Evolutionary conservation across 1,140 invertebrate genomes (phyloP), one percentile per base, ranked within the genome.

Genomic region (Cherax quadricarinatus): DNA sequence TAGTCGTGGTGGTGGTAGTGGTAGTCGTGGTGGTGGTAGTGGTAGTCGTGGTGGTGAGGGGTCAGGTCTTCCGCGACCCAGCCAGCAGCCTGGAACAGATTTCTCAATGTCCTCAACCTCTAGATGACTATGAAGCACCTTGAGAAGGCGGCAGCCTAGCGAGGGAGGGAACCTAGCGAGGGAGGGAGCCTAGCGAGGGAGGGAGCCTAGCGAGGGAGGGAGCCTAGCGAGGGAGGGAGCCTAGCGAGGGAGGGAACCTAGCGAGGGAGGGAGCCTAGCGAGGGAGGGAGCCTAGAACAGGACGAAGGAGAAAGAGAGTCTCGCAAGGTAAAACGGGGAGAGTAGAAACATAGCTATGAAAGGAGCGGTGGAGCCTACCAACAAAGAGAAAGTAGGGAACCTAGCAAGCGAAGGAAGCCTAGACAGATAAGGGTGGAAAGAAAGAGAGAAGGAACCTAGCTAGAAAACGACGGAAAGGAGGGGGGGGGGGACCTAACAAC

Each of bases 1-100:
- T 41, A 30, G 49, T 49, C 49, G 60, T 41, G 51, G 62, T 24
- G 41, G 62, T n/a, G 70, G 85, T 49, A 18, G 24, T 49, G n/a
- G 41, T 4, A 41, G 24, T 9, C 0, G 70, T 18, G n/a, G 51
- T 57, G 18, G 82, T 49, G 57, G 75, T 49, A 78, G 70, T 16
- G 86, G 75, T 60, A 75, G 86, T 41, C 81, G 88, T 84, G 78
- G 87, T 48, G 86, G 86, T 16, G 48, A n/a, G 80, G 88, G 88
- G 88, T 90, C 88, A 84, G 41, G 66, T 90, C 88, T 90, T 90
- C 88, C 88, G 88, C 88, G 88, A 51, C 88, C 81, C 81, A n/a
- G 62, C 66, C 88, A 90, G 81, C 88, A 57, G 88, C 81, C 88
- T 90, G 88, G 88, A 90, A 90, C 88, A 90, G 88, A 90, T 84